Conservation (phyloP, 2,113 vertebrate species). For the Hymenochirus boettgeri region DNA sequence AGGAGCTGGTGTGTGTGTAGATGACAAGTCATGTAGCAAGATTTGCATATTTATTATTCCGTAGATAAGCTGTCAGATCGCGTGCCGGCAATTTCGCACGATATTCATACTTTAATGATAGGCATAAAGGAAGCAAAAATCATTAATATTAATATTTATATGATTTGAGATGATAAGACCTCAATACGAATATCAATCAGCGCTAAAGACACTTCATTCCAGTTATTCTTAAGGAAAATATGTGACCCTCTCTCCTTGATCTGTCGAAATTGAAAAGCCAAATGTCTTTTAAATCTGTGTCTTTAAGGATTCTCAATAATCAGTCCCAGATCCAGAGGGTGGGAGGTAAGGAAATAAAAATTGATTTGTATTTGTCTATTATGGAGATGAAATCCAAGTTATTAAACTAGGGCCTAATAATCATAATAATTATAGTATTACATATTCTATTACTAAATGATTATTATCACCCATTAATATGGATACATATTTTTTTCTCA, state of each 20-base stretch:
- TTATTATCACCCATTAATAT: too few species aligned
- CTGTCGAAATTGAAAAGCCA: constrained; percentile 46
- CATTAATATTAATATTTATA: constrained; percentile 84
- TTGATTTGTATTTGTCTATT: too few species aligned
- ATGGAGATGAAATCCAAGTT: too few species aligned
- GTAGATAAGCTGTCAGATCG: constrained; percentile 74
- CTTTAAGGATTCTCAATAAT: too few species aligned
- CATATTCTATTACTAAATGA: too few species aligned
- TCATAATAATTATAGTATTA: too few species aligned
- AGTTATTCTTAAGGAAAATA: constrained; percentile 73
- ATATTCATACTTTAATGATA: constrained; percentile 71
- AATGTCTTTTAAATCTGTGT: too few species aligned
- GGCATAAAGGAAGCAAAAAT: constrained; percentile 75
- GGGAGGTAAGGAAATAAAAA: too few species aligned
- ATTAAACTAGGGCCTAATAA: too few species aligned
- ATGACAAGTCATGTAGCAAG: constrained; percentile 64
- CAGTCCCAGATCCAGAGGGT: too few species aligned
- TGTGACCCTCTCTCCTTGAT: constrained; percentile 63
- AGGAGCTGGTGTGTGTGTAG: constrained; percentile 58
- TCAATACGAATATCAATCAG: constrained; percentile 73
- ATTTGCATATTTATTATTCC: constrained; percentile 76
- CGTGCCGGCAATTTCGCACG: constrained; percentile 75
- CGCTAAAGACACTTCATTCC: constrained; percentile 71
- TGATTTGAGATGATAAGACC: constrained; percentile 72
- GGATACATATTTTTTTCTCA: too few species aligned